Conservation (phyloP, 2,113 vertebrate genomes). For the Dendrocopos noguchii region DNA sequence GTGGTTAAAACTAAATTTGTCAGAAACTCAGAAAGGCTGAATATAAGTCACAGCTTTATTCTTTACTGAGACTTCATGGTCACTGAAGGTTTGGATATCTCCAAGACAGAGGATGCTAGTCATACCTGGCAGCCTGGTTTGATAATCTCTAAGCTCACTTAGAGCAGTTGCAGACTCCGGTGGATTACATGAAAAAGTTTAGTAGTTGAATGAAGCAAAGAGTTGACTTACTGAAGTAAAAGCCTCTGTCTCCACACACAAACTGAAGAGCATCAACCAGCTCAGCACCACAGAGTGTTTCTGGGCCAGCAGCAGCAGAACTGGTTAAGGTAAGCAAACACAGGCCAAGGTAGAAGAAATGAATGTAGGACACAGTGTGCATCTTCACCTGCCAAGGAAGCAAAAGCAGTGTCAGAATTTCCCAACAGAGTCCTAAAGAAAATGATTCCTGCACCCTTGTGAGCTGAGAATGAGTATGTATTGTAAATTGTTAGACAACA, state of each 20-base stretch:
- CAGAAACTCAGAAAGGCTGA: conserved; percentile 5
- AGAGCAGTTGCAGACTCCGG: conserved; percentile 32
- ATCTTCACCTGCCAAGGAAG: conserved; percentile 87
- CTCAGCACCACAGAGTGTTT: conserved; percentile 98
- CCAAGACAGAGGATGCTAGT: neutral
- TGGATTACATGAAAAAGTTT: conserved; percentile 50
- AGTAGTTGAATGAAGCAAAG: conserved; percentile 76
- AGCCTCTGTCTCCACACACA: conserved; percentile 97
- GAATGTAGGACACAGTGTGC: conserved; percentile 86
- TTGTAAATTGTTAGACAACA: neutral
- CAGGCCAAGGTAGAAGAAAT: conserved; percentile 94
- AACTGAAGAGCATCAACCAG: conserved; percentile 99
- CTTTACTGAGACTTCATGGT: neutral
- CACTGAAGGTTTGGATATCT: neutral
- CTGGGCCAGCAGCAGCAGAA: conserved; percentile 85
- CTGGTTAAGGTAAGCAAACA: conserved; percentile 94
- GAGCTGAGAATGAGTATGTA: neutral
- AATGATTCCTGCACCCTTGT: neutral
- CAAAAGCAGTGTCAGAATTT: conserved; percentile 54
- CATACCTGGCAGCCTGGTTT: neutral
- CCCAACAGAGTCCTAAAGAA: neutral
- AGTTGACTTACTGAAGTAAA: conserved; percentile 99
- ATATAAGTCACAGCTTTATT: neutral
- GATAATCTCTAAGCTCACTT: neutral
- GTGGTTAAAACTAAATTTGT: conserved; percentile 5